Conservation (phyloP, 1,140 invertebrate species). For the Parapsyche elsis region DNA sequence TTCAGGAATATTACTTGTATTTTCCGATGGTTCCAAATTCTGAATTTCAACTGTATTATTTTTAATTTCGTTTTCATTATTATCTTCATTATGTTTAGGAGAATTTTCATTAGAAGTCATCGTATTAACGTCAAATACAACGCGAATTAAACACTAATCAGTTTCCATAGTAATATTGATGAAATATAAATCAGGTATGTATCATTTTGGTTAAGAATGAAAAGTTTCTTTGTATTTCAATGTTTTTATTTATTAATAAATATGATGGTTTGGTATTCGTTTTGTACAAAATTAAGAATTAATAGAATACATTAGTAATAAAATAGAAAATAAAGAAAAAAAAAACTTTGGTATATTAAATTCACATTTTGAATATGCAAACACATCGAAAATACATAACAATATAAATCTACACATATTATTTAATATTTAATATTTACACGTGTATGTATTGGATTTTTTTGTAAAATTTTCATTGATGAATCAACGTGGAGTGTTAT, state of each 20-base stretch:
- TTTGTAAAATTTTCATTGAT: neutral
- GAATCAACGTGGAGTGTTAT: neutral
- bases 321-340: neutral
- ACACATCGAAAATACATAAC: neutral
- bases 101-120: neutral
- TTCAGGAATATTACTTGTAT: neutral
- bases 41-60: constrained; percentile 6
- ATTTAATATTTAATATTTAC: neutral
- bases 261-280: neutral
- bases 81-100: neutral
- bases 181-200: neutral
- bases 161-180: constrained; percentile 4
- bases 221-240: neutral
- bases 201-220: neutral
- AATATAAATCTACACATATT: neutral
- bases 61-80: neutral
- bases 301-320: neutral
- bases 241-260: neutral
- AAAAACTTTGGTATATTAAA: neutral
- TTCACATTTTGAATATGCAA: neutral
- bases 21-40: neutral
- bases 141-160: neutral
- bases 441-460: neutral
- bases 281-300: neutral
- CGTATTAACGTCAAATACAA: neutral